phyloP scores from a whole-genome alignment of 1,140 invertebrate species.

The Monomorium pharaonis region DNA sequence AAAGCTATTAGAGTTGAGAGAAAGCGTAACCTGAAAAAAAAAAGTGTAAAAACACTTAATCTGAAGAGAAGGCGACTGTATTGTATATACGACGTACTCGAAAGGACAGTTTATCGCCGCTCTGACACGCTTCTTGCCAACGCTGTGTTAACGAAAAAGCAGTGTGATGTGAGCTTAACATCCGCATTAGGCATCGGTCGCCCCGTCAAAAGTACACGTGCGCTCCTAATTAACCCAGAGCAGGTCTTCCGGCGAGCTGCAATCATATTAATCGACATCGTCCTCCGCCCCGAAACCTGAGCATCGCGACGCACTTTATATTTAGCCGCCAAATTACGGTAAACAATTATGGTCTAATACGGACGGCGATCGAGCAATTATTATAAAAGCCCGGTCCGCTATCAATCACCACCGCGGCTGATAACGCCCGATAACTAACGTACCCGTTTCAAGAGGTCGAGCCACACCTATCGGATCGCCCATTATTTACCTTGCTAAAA shows the following conservation, averaged over 20 bases:
- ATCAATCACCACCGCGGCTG: conserved; percentile 78
- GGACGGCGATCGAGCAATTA: conserved; percentile 79
- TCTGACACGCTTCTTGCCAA: conserved; percentile 8
- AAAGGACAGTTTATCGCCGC: conserved; percentile 17
- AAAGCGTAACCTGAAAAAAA: conserved; percentile 13
- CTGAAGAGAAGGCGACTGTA: not conserved
- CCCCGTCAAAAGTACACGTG: not conserved
- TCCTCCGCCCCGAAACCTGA: conserved; percentile 54
- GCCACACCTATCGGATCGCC: conserved; percentile 56
- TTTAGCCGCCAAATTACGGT: conserved; percentile 71
- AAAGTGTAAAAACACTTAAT: conserved; percentile 24
- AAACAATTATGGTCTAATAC: conserved; percentile 79
- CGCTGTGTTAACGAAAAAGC: not conserved
- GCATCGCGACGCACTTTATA: conserved; percentile 39
- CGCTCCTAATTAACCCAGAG: conserved; percentile 42
- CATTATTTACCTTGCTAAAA: conserved; percentile 50
- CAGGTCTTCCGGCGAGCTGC: conserved; percentile 18
- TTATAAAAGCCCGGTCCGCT: conserved; percentile 80
- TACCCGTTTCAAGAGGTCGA: conserved; percentile 62
- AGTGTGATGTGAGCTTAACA: conserved; percentile 22
- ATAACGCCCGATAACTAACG: conserved; percentile 67
- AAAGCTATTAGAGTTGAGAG: not conserved
- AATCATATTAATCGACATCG: conserved; percentile 68
- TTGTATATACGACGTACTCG: not conserved
- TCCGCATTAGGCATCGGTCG: conserved; percentile 6